Percentiles rank a stretch among this genome's conserved stretches.
Conservation (phyloP, 2,113 vertebrate genomes). For the Cavia porcellus region DNA sequence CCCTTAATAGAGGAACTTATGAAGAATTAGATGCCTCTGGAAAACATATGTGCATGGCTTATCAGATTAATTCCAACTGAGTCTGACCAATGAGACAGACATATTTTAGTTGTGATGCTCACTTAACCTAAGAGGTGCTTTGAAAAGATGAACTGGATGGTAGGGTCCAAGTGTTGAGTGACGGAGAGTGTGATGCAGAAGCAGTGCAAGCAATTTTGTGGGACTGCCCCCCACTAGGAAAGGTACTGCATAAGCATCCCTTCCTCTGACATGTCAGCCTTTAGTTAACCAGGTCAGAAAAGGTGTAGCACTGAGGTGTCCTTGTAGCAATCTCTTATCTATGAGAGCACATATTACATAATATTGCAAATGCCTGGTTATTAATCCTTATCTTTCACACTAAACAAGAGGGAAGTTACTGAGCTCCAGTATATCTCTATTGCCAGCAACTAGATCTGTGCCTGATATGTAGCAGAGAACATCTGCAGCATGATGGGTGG, state of each 20-base stretch:
- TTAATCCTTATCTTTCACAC: slow-evolving; percentile 6
- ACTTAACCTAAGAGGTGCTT: background rate
- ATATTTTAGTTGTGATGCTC: background rate
- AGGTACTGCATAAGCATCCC: background rate
- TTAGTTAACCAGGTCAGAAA: background rate
- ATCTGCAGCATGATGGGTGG: background rate
- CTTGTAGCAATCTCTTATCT: background rate
- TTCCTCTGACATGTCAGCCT: background rate
- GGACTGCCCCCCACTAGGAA: slow-evolving; percentile 8
- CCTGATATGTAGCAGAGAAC: background rate
- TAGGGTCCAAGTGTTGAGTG: slow-evolving; percentile 33
- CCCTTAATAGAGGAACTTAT: background rate
- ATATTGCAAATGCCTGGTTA: background rate
- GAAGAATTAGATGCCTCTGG: background rate
- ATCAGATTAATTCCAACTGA: slow-evolving; percentile 5
- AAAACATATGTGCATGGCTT: background rate
- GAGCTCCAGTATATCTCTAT: background rate
- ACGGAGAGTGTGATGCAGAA: slow-evolving; percentile 59
- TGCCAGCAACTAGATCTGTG: background rate
- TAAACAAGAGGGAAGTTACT: background rate
- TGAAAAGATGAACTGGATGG: slow-evolving; percentile 45
- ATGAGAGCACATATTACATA: background rate
- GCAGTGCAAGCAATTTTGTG: background rate
- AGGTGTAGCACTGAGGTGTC: background rate
- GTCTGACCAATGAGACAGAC: background rate